phyloP scores from a whole-genome alignment of 2,113 vertebrate species.

The Scomber colias region DNA sequence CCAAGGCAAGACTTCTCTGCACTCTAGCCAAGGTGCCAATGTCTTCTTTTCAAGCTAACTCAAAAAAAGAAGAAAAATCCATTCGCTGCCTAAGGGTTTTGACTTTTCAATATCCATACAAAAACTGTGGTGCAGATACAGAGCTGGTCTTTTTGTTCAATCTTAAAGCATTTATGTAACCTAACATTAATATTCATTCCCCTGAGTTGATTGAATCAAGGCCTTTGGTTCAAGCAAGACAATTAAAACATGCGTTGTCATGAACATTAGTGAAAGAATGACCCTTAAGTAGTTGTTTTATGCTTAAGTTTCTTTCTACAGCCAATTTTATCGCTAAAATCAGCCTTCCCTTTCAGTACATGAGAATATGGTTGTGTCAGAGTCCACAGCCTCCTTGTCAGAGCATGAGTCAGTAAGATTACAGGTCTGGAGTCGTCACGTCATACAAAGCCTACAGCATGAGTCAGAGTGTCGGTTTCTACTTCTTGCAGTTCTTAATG shows the following conservation, averaged over 20 bases:
- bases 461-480: slow-evolving; percentile 44
- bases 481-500: slow-evolving; percentile 16
- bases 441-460: slow-evolving; percentile 10
- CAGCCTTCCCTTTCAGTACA: not conserved
- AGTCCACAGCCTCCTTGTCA: slow-evolving; percentile 11
- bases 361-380: not conserved
- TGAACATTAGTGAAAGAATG: not conserved
- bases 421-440: slow-evolving; percentile 14
- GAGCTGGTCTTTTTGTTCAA: not conserved
- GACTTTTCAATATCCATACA: slow-evolving; percentile 1
- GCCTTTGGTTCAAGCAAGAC: not conserved
- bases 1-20: slow-evolving; percentile 20
- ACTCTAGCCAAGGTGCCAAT: not conserved
- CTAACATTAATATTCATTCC: slow-evolving; percentile 2
- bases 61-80: not conserved
- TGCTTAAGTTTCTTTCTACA: too few relatives aligned
- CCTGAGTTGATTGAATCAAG: not conserved
- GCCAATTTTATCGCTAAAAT: too few relatives aligned
- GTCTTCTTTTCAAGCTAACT: slow-evolving; percentile 23
- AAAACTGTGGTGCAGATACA: not conserved
- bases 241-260: too few relatives aligned
- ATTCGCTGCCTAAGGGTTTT: not conserved
- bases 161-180: slow-evolving; percentile 7
- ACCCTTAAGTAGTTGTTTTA: not conserved
- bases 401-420: slow-evolving; percentile 35